Base-by-base conservation (phyloP, 2,797 vertebrate genomes). In the Okamejei kenojei region DNA sequence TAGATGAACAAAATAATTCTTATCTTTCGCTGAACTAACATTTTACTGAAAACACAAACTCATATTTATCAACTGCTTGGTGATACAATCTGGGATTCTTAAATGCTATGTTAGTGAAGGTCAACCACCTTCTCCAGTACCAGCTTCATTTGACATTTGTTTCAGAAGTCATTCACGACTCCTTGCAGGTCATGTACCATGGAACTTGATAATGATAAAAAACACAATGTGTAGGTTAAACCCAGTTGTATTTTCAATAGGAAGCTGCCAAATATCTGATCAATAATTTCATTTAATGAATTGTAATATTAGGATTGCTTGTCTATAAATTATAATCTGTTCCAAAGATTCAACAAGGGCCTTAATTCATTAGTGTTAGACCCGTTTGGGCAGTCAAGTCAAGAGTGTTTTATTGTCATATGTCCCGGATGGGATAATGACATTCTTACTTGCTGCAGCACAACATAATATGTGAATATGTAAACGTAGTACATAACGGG, bases 101-200 rank as follows among this genome's bases (percentile, higher is more conserved):
- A 32, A 6, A 19, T 21, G 84, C n/a, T 8, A 21, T 35, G 15
- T 35, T 65, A 65, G 61, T 65, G 84, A 88, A 88, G 61, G 84
- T 32, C 61, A 88, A 32, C 61, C 61, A 32, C 65, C 32, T 32
- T 65, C n/a, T 19, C n/a, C 29, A 65, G 61, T 17, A 35, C 29
- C 7, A 65, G 61, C n/a, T 65, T 65, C n/a, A 86, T 63, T n/a
- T 88, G 61, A 88, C n/a, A 7, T 88, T 65, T 88, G n/a, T 88
- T 88, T 88, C 61, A 65, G 84, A n/a, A 65, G n/a, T n/a, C 84
- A 88, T 86, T 63, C 82, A 63, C 63, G 63, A 58, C 45, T 58
- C 45, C 54, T 26, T 58, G 32, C 29, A 84, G 26, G 54, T 63
- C 82, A 86, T 61, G 81, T 86, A 32, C 82, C 58, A 86, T 7